A percentile compares a stretch with the other conserved stretches of the same genome.
Evolutionary conservation across 1,140 invertebrate species (phyloP).

Genomic region (Ips nitidus): DNA sequence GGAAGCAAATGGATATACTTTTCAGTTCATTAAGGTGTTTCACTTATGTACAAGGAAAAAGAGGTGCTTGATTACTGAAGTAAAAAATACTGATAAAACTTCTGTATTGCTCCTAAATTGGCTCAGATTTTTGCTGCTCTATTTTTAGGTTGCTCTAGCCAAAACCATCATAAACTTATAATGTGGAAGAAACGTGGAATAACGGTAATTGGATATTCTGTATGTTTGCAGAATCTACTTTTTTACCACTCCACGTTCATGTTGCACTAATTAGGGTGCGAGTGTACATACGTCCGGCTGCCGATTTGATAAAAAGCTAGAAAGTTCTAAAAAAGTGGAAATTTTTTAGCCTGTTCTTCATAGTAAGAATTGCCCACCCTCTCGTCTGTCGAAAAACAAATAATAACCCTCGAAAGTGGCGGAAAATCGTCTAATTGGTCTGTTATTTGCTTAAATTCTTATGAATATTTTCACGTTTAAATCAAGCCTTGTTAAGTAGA

Average conservation of each 20-base stretch:
- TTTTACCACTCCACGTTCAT: conserved; percentile 5
- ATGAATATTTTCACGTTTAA: not conserved
- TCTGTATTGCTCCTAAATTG: too few relatives aligned
- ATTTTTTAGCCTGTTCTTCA: not conserved
- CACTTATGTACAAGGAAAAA: too few relatives aligned
- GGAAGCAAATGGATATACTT: too few relatives aligned
- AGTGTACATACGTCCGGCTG: not conserved
- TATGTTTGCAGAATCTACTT: conserved; percentile 2
- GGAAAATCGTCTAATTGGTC: not conserved
- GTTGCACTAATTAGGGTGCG: conserved; percentile 1
- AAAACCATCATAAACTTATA: too few relatives aligned
- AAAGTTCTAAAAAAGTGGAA: not conserved
- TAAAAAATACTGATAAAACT: too few relatives aligned
- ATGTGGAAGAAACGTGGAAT: not conserved
- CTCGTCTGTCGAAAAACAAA: not conserved
- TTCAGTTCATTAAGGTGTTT: too few relatives aligned
- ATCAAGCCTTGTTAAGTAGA: not conserved
- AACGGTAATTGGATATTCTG: conserved; percentile 3
- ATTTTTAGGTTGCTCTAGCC: too few relatives aligned
- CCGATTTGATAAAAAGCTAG: conserved; percentile 4
- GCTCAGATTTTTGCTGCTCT: too few relatives aligned
- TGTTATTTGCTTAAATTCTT: not conserved
- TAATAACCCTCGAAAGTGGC: too few relatives aligned
- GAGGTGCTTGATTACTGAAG: too few relatives aligned
- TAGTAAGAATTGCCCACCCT: not conserved